A percentile compares a stretch with the other conserved stretches of the same genome.
These are phyloP conservation scores for Phylloscopus whistleri DNA, from an alignment of 2,113 vertebrate genomes.

Conservation along the genomic window DNA sequence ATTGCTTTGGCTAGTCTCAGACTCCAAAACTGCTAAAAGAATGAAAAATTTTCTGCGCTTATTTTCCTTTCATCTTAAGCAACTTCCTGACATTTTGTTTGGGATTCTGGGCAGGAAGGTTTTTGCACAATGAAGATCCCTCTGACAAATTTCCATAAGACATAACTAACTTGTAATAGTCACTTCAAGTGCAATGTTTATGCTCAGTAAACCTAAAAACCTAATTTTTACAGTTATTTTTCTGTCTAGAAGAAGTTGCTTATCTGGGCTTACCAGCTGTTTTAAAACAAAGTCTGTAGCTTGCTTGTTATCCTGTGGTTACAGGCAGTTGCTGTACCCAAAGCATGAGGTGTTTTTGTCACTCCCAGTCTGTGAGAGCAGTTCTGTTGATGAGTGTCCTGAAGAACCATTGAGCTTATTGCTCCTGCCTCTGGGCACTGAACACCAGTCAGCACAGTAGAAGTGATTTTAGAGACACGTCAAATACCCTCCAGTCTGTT, in stretches of 20 bases:
- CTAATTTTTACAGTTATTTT: neutral
- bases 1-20: neutral
- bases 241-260: neutral
- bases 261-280: conserved; percentile 11
- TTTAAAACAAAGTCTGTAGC: neutral
- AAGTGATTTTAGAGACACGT: neutral
- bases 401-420: neutral
- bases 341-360: neutral
- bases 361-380: neutral
- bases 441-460: neutral
- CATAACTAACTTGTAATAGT: neutral
- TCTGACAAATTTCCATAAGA: neutral
- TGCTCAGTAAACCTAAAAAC: neutral
- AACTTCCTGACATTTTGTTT: neutral
- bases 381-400: neutral
- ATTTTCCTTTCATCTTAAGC: neutral
- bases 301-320: neutral
- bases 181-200: neutral
- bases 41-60: neutral
- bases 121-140: neutral
- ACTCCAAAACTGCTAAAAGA: neutral
- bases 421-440: neutral
- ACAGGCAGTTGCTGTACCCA: neutral
- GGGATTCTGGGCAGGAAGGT: neutral
- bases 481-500: neutral